phyloP scores from a whole-genome alignment of 2,888 invertebrate genomes.

The Agrochola macilenta region DNA sequence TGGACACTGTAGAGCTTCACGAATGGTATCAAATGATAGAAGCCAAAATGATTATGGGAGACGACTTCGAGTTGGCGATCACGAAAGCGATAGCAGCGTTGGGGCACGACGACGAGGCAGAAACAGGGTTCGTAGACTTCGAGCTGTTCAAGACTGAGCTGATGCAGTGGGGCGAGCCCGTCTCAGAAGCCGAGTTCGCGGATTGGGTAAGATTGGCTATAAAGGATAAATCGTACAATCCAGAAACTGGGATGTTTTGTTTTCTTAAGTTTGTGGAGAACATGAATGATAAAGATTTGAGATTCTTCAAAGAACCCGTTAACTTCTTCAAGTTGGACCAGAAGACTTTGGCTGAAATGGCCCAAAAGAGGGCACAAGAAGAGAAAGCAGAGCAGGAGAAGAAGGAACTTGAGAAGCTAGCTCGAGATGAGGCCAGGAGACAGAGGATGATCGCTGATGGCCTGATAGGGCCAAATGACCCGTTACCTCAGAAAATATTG shows the following conservation, averaged over 20 bases:
- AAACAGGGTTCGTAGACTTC: constrained; percentile 79
- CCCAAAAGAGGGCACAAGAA: constrained; percentile 82
- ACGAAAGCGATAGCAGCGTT: constrained; percentile 82
- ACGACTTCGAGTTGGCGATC: constrained; percentile 82
- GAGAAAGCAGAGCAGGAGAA: constrained; percentile 80
- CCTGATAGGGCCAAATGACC: constrained; percentile 71
- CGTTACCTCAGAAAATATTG: neutral
- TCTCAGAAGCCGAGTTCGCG: constrained; percentile 81
- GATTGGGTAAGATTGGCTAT: constrained; percentile 81
- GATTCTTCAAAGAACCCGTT: constrained; percentile 82
- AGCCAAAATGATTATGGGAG: constrained; percentile 84
- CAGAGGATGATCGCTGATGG: constrained; percentile 84
- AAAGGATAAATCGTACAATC: constrained; percentile 81
- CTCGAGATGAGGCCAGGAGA: constrained; percentile 82
- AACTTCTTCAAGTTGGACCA: constrained; percentile 88
- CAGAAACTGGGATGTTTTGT: constrained; percentile 76
- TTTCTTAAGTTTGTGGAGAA: constrained; percentile 85
- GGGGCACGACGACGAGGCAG: constrained; percentile 80
- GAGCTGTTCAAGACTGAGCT: constrained; percentile 80
- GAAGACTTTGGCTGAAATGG: constrained; percentile 85
- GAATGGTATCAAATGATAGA: constrained; percentile 87
- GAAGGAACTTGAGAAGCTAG: constrained; percentile 80
- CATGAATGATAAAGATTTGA: constrained; percentile 83
- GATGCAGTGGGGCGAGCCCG: constrained; percentile 84
- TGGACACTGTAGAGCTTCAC: constrained; percentile 84